phyloP scores from a whole-genome alignment of 37 sponge, comb jelly and placozoan species.

The Eunapius fragilis region DNA sequence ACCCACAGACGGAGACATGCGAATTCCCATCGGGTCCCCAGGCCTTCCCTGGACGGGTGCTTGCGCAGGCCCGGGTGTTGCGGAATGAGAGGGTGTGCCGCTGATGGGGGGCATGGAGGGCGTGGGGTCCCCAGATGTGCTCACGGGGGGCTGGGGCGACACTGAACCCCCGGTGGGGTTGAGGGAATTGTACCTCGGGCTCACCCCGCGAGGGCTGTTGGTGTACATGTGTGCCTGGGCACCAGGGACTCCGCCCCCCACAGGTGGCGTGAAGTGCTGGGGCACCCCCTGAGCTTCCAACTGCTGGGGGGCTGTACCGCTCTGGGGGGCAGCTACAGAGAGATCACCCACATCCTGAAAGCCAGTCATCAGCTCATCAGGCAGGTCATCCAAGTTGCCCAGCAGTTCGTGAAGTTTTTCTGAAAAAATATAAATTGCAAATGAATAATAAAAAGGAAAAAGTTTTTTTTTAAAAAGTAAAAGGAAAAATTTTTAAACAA shows the following conservation, averaged over 20 bases:
- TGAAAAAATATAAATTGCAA: not conserved
- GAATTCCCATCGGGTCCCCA: not conserved
- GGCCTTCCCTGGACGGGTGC: not conserved
- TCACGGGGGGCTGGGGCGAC: slow-evolving; percentile 25
- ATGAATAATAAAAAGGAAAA: slow-evolving; percentile 1
- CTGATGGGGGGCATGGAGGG: slow-evolving; percentile 62
- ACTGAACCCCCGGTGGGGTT: not conserved
- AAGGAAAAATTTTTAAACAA: not conserved
- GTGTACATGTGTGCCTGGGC: slow-evolving; percentile 28
- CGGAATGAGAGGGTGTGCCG: slow-evolving; percentile 28
- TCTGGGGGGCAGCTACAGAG: not conserved
- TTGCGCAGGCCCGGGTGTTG: not conserved
- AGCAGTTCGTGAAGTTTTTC: slow-evolving; percentile 1
- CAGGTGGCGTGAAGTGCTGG: not conserved
- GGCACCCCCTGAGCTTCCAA: not conserved
- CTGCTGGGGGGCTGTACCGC: not conserved
- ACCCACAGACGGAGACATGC: not conserved
- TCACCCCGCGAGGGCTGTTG: not conserved
- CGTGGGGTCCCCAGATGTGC: slow-evolving; percentile 74
- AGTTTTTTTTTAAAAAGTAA: no score
- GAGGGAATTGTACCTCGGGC: not conserved
- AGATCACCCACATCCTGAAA: not conserved
- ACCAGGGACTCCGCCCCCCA: not conserved
- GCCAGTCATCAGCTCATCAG: slow-evolving; percentile 22
- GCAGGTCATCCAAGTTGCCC: slow-evolving; percentile 5